Base-by-base conservation (phyloP, 2,888 invertebrate species). In the Volucella zonaria region DNA sequence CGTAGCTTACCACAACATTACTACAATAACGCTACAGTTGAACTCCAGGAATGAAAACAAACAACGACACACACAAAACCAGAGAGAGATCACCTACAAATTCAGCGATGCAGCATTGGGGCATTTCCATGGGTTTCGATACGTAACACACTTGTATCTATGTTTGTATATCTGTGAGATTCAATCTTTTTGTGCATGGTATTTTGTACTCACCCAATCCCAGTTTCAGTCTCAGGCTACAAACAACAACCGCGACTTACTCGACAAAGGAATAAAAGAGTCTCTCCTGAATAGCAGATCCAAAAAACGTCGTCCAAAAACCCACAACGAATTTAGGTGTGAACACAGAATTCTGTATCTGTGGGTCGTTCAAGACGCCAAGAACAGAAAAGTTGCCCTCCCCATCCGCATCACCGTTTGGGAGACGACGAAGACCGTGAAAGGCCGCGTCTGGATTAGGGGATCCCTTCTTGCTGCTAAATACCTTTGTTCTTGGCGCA, bases 261-360 rank as follows among this genome's bases (percentile, higher is more conserved):
- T 70, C 52, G 51, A 64, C 45, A 64, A 59, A 77, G 66, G 52
- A 81, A 77, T 70, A 64, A 58, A 62, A 56, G 15, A 76, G 31
- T 6, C 31, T 31, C 51, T 42, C 64, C 64, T 67, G 52, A 78
- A 83, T 51, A 83, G 74, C 58, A 73, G 74, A 73, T 61, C 15
- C 61, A 23, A 14, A 78, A 49, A 45, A 62, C 45, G 56, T 67
- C 61, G 52, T 79, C 66, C 66, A 66, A 82, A 78, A 83, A 80
- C 80, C 83, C 83, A 81, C 85, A 85, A 77, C 81, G 73, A 81
- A 80, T 81, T 85, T 81, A 85, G 85, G 85, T 85, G 85, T 85
- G 85, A 85, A 85, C 85, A 85, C 67, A 76, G 59, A 85, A 81
- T 80, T 85, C 58, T 64, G 81, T 76, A 67, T 67, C 51, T 80